Evolutionary conservation across 2,113 vertebrate genomes (phyloP), one percentile per base, ranked within the genome.

Genomic region (Siphamia tubifer): DNA sequence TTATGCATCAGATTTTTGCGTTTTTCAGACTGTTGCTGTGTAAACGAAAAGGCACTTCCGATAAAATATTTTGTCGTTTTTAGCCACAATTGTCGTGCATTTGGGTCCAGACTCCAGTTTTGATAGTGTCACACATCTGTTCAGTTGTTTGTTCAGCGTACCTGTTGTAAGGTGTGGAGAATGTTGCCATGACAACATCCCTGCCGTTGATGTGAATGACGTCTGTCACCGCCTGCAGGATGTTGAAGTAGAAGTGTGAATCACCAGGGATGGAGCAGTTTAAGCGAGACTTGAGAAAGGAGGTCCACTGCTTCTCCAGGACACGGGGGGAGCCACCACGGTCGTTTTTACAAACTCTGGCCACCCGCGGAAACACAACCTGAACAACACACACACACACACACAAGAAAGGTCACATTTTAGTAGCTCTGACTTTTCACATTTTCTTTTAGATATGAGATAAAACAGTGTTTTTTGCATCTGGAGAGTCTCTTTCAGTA

Each of bases 151-250:
- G 5, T 13, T 36, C 27, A 16, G 57, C 3, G 30, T 94, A 99
- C 98, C 98, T 99, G 92, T 99, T 99, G 87, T 96, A 98, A 1
- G 98, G 98, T 20, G 98, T 99, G 75, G 98, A 98, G 89, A 99
- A 99, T 16, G 96, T 98, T 42, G 98, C 98, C 93, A 98, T 93
- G 80, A 98, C 95, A 27, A 98, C 94, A 61, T 97, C 95, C 7
- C 87, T 94, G 43, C 98, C 96, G 16, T 94, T 95, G 82, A 99
- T 92, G 81, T 75, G 96, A 67, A 98, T 95, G 87, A 99, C 96
- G 6, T 96, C 90, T 5, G 98, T 98, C 53, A 99, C 97, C 0
- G 98, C 94, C 88, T 99, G 98, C 57, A 99, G 92, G 81, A 99
- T 99, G 92, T 98, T 98, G 66, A 99, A 99, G 88, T 99, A 99